Conservation (phyloP, 2,888 invertebrate species). For the Caenorhabditis uteleia region DNA sequence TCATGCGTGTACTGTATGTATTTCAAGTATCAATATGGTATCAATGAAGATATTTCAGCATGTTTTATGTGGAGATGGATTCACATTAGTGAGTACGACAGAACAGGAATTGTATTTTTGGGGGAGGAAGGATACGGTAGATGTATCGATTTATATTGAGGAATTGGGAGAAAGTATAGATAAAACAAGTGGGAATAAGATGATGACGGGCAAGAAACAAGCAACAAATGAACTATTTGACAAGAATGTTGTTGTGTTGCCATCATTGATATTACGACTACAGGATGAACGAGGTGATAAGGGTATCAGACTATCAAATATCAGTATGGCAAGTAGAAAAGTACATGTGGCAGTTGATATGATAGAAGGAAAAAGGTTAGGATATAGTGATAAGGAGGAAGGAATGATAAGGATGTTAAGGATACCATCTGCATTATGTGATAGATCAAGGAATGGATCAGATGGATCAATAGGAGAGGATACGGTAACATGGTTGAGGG, state of each 20-base stretch:
- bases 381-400: too few relatives aligned
- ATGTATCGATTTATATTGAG: slow-evolving; percentile 13
- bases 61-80: slow-evolving; percentile 77
- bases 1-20: slow-evolving; percentile 56
- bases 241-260: slow-evolving; percentile 29
- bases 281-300: slow-evolving; percentile 48
- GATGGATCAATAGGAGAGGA: slow-evolving; percentile 38
- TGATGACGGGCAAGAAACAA: neutral
- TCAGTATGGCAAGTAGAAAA: slow-evolving; percentile 42
- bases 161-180: slow-evolving; percentile 20
- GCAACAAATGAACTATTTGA: slow-evolving; percentile 12
- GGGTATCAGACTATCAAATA: slow-evolving; percentile 46
- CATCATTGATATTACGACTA: slow-evolving; percentile 47
- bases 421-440: slow-evolving; percentile 30
- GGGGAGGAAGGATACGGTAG: slow-evolving; percentile 72
- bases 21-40: neutral
- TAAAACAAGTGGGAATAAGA: slow-evolving; percentile 11
- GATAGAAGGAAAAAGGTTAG: slow-evolving; percentile 30
- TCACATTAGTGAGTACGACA: slow-evolving; percentile 77
- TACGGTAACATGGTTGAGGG: slow-evolving; percentile 47
- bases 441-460: slow-evolving; percentile 25
- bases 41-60: slow-evolving; percentile 71
- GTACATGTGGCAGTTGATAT: slow-evolving; percentile 52
- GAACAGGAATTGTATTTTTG: slow-evolving; percentile 79
- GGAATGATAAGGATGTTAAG: too few relatives aligned